Evolutionary conservation across 2,888 invertebrate species (phyloP).

Genomic region (Scaeva pyrastri): DNA sequence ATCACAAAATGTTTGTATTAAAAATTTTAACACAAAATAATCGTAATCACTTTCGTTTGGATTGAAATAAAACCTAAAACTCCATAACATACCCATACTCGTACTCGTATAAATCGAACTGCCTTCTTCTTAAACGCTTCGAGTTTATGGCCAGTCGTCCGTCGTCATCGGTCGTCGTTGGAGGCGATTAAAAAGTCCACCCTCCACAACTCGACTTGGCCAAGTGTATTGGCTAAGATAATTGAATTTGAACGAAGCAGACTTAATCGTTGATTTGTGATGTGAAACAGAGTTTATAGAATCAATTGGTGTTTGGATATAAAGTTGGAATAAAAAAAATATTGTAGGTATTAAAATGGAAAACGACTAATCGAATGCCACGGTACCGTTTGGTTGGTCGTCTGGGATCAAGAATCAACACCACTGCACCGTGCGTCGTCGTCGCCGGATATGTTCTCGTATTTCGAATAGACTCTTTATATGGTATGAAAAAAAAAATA

Average conservation of each 20-base stretch:
- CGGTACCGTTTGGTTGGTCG: too few relatives aligned
- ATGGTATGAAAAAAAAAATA: slow-evolving; percentile 14
- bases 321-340: slow-evolving; percentile 17
- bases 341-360: slow-evolving; percentile 33
- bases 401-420: slow-evolving; percentile 15
- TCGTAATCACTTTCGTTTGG: slow-evolving; percentile 49
- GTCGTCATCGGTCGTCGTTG: not conserved
- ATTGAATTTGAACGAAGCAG: slow-evolving; percentile 48
- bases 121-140: slow-evolving; percentile 20
- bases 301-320: slow-evolving; percentile 12
- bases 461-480: not conserved
- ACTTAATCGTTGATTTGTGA: slow-evolving; percentile 53
- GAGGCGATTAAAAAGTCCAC: slow-evolving; percentile 36
- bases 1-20: slow-evolving; percentile 50
- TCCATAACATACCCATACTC: too few relatives aligned
- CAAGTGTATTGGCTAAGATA: slow-evolving; percentile 32
- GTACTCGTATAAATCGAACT: slow-evolving; percentile 35
- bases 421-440: too few relatives aligned
- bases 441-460: slow-evolving; percentile 8
- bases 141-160: slow-evolving; percentile 31
- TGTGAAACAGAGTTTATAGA: slow-evolving; percentile 22
- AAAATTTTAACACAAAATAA: slow-evolving; percentile 55
- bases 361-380: not conserved
- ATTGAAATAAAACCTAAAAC: slow-evolving; percentile 49
- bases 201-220: slow-evolving; percentile 7